phyloP scores from a whole-genome alignment of 2,797 vertebrate genomes.

The Spheniscus humboldti region DNA sequence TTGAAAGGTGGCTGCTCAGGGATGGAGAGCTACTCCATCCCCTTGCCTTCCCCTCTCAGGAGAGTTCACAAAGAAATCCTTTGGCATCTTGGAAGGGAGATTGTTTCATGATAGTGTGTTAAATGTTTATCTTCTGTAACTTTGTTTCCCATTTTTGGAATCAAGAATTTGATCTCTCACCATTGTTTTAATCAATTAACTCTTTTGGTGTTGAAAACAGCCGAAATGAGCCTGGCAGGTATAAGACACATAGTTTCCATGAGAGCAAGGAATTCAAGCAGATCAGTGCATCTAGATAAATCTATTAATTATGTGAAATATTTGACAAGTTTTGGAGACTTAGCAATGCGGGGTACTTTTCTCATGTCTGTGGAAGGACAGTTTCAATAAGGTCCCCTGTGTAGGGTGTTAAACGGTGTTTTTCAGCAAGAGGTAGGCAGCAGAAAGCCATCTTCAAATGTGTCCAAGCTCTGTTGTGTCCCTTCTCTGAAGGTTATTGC shows the following conservation, averaged over 20 bases:
- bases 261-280: neutral
- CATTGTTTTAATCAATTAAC: neutral
- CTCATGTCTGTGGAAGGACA: neutral
- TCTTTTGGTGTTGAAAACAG: neutral
- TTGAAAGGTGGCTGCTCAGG: neutral
- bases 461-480: accelerated
- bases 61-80: neutral
- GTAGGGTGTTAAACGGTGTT: neutral
- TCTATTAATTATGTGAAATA: neutral
- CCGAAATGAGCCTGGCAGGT: neutral
- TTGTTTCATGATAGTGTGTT: accelerated
- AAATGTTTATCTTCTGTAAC: neutral
- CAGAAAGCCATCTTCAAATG: neutral
- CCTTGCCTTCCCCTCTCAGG: neutral
- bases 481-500: neutral
- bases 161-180: neutral
- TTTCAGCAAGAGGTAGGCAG: neutral
- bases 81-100: neutral
- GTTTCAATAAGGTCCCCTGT: accelerated
- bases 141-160: neutral
- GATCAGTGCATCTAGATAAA: neutral
- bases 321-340: neutral
- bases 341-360: neutral
- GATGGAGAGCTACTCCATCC: neutral
- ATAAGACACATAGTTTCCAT: neutral